A percentile compares a stretch with the other conserved stretches of the same genome.
Evolutionary conservation across 2,888 invertebrate species (phyloP).

Genomic region (Germaria angustata): DNA sequence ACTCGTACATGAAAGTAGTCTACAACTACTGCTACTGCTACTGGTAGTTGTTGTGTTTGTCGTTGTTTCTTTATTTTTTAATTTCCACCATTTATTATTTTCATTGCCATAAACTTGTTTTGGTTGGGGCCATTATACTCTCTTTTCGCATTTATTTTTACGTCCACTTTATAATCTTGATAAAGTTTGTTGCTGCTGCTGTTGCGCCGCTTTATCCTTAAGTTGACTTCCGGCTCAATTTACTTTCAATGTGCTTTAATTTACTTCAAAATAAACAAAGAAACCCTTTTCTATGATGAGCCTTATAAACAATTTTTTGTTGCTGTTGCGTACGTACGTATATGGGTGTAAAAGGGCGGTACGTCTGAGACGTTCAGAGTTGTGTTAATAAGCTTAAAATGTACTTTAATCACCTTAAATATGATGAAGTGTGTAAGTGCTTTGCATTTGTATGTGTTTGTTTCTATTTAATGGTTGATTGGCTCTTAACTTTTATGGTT

Average conservation of each 20-base stretch:
- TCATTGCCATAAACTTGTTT: constrained; percentile 36
- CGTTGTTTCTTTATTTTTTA: background rate
- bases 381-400: too few relatives aligned
- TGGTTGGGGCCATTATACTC: background rate
- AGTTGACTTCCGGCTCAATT: constrained; percentile 60
- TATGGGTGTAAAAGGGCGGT: background rate
- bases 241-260: constrained; percentile 54
- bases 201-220: constrained; percentile 36
- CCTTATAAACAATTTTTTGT: background rate
- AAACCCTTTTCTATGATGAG: background rate
- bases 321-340: background rate
- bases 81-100: constrained; percentile 30
- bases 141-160: background rate
- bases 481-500: constrained; percentile 2
- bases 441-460: constrained; percentile 14
- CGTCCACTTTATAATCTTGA: constrained; percentile 18
- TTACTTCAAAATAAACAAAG: constrained; percentile 26
- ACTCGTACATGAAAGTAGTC: background rate
- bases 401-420: constrained; percentile 42
- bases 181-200: constrained; percentile 8
- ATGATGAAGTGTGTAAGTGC: background rate
- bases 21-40: too few relatives aligned
- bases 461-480: constrained; percentile 10
- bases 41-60: background rate
- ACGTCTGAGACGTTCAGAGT: too few relatives aligned